phyloP scores from a whole-genome alignment of 2,113 vertebrate genomes.

The Dermatemys mawii region DNA sequence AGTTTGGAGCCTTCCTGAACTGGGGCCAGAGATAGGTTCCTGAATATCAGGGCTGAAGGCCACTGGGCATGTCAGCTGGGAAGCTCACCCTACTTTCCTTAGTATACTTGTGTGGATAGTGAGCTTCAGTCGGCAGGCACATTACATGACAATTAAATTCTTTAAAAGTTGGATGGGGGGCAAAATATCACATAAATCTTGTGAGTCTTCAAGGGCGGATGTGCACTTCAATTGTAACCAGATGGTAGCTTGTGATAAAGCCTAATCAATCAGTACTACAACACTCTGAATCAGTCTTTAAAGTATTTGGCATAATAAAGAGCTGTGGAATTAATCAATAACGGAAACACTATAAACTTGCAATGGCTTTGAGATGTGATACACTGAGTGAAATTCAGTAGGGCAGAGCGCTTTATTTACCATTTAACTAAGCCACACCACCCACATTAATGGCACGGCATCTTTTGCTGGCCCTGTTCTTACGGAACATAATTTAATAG shows the following conservation, averaged over 20 bases:
- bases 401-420: not conserved
- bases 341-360: not conserved
- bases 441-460: not conserved
- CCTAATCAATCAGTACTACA: not conserved
- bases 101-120: not conserved
- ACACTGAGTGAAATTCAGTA: constrained; percentile 18
- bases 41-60: not conserved
- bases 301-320: constrained; percentile 10
- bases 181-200: not conserved
- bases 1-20: not conserved
- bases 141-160: not conserved
- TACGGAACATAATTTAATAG: constrained; percentile 8
- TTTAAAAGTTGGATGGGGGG: not conserved
- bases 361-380: not conserved
- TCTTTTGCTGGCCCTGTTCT: constrained; percentile 1
- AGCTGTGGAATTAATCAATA: constrained; percentile 8
- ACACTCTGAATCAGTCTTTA: not conserved
- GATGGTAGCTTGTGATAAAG: constrained; percentile 3
- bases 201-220: not conserved
- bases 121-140: not conserved
- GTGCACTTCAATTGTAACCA: not conserved
- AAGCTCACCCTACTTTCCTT: not conserved
- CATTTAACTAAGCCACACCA: constrained; percentile 16
- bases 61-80: fast-evolving
- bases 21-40: not conserved